A percentile compares a stretch with the other conserved stretches of the same genome.
Conservation (phyloP, 92 coral and sea anemone species). For the Micromussa lordhowensis region DNA sequence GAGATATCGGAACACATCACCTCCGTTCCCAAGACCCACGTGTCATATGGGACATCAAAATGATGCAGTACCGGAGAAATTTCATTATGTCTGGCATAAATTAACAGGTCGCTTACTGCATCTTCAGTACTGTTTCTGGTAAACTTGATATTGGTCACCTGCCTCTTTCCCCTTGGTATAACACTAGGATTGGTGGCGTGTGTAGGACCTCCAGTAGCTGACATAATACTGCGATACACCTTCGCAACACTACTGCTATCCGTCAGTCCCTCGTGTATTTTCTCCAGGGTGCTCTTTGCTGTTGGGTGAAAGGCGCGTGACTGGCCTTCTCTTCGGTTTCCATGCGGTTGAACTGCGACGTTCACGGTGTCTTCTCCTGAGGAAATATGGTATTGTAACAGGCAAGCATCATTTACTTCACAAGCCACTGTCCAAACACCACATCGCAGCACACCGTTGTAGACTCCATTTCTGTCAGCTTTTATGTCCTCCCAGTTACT, state of each 20-base stretch:
- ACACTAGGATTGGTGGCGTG: no score
- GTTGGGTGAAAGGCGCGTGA: conserved; percentile 43
- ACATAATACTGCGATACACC: conserved; percentile 14
- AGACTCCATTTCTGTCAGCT: conserved; percentile 57
- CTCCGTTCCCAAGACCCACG: conserved; percentile 29
- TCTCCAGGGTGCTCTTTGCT: conserved; percentile 14
- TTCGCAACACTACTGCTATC: background rate
- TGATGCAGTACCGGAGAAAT: conserved; percentile 3
- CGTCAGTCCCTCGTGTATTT: conserved; percentile 4
- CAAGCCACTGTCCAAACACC: conserved; percentile 57
- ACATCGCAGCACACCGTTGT: conserved; percentile 39
- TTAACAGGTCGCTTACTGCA: conserved; percentile 27
- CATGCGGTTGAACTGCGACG: conserved; percentile 34
- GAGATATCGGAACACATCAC: conserved; percentile 9
- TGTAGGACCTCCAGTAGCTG: no score
- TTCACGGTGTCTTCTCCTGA: conserved; percentile 9
- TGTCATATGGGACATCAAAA: background rate
- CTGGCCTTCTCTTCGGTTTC: conserved; percentile 40
- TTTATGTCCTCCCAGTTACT: conserved; percentile 63
- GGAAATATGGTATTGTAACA: conserved; percentile 58
- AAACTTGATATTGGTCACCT: conserved; percentile 10
- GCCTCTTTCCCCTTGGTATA: conserved; percentile 21
- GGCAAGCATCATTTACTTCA: conserved; percentile 33
- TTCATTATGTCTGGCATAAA: conserved; percentile 39
- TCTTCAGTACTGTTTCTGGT: conserved; percentile 1